These are phyloP conservation scores for Capitella teleta DNA, from an alignment of 1,140 invertebrate species.

Conservation along the genomic window DNA sequence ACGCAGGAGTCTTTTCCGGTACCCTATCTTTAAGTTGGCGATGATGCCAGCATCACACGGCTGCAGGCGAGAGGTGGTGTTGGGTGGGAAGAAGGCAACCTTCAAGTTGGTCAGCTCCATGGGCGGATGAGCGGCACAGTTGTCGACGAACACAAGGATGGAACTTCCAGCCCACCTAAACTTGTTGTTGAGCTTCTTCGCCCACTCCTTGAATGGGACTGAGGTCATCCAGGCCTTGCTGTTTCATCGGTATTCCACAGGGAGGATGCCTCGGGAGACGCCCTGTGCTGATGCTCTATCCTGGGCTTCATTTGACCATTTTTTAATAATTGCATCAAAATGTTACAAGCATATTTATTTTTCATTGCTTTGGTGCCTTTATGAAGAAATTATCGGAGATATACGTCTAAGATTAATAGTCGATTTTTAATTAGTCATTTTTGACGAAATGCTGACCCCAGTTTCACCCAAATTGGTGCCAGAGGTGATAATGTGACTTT, in stretches of 20 bases:
- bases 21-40: conserved; percentile 19
- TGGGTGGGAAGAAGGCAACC: conserved; percentile 38
- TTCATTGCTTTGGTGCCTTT: too few species aligned
- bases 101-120: conserved; percentile 28
- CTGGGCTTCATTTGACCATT: too few species aligned
- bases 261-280: too few species aligned
- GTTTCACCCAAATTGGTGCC: too few species aligned
- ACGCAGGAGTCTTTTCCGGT: background rate
- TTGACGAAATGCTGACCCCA: too few species aligned
- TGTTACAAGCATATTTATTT: too few species aligned
- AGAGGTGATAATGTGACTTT: too few species aligned
- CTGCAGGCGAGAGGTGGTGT: conserved; percentile 39
- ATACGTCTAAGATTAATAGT: too few species aligned
- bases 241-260: background rate
- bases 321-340: too few species aligned
- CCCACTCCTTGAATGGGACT: background rate
- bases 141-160: conserved; percentile 41
- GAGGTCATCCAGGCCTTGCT: conserved; percentile 3
- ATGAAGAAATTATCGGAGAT: too few species aligned
- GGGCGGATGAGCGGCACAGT: conserved; percentile 35
- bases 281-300: too few species aligned
- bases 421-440: too few species aligned
- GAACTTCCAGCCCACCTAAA: background rate
- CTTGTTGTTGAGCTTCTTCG: background rate
- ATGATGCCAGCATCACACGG: conserved; percentile 42